phyloP scores from a whole-genome alignment of 2,888 invertebrate genomes.

The Eulithis testata region DNA sequence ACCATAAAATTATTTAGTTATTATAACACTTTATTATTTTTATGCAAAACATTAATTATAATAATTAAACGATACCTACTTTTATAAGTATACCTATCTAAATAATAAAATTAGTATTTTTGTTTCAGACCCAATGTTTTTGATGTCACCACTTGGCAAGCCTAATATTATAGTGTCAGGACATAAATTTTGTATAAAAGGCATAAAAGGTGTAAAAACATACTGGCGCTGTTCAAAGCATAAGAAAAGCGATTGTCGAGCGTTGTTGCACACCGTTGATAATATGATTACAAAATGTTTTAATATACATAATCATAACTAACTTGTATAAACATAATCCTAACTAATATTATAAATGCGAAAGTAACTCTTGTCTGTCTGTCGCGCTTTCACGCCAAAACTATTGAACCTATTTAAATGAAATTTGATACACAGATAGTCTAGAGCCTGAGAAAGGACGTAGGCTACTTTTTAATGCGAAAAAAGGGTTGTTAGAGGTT shows the following conservation, averaged over 20 bases:
- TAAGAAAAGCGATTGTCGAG: conserved; percentile 39
- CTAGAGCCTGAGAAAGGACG: too few relatives aligned
- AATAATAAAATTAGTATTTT: not conserved
- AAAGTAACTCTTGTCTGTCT: too few relatives aligned
- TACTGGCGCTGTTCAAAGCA: conserved; percentile 52
- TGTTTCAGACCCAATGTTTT: conserved; percentile 43
- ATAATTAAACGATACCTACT: too few relatives aligned
- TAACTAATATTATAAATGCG: too few relatives aligned
- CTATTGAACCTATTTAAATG: too few relatives aligned
- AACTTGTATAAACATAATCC: not conserved
- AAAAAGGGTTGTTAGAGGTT: too few relatives aligned
- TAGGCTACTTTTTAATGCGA: too few relatives aligned
- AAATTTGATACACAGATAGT: too few relatives aligned
- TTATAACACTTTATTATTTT: too few relatives aligned
- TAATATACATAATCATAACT: conserved; percentile 31
- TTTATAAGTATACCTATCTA: not conserved
- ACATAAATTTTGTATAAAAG: conserved; percentile 51
- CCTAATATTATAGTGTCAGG: conserved; percentile 48
- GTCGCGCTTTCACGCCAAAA: too few relatives aligned
- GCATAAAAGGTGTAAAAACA: conserved; percentile 38
- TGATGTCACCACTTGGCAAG: conserved; percentile 46
- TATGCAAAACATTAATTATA: too few relatives aligned
- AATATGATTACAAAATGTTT: conserved; percentile 27
- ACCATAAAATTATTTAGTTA: too few relatives aligned
- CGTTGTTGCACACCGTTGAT: conserved; percentile 39